phyloP scores from a whole-genome alignment of 2,888 invertebrate species.

The Noctua janthe region DNA sequence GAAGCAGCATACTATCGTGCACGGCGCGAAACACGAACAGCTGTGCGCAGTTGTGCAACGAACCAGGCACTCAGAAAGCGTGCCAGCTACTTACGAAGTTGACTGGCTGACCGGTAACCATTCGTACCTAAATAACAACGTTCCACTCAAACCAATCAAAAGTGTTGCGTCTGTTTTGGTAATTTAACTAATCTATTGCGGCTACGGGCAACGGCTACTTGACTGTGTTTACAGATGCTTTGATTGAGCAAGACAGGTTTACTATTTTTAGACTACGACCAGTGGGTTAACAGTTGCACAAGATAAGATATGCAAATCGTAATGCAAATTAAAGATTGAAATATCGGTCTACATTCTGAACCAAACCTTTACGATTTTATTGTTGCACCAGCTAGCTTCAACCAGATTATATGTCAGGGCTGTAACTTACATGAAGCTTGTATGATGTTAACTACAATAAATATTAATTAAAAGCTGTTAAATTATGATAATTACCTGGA shows the following conservation, averaged over 20 bases:
- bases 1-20: constrained; percentile 65
- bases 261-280: constrained; percentile 36
- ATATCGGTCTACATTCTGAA: constrained; percentile 3
- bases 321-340: constrained; percentile 27
- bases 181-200: constrained; percentile 58
- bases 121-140: constrained; percentile 56
- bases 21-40: constrained; percentile 65
- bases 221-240: constrained; percentile 48
- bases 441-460: neutral
- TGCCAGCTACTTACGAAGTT: constrained; percentile 74
- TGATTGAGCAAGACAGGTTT: constrained; percentile 53
- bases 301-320: constrained; percentile 46
- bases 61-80: constrained; percentile 76
- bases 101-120: constrained; percentile 66
- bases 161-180: constrained; percentile 58
- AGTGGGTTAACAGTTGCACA: constrained; percentile 40
- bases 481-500: constrained; percentile 80
- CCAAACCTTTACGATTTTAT: neutral
- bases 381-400: neutral
- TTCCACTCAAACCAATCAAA: constrained; percentile 53
- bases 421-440: neutral
- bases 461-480: neutral
- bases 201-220: constrained; percentile 26
- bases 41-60: constrained; percentile 77
- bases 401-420: neutral